Conservation (phyloP, 2,113 vertebrate genomes). For the Perca schrenkii region DNA sequence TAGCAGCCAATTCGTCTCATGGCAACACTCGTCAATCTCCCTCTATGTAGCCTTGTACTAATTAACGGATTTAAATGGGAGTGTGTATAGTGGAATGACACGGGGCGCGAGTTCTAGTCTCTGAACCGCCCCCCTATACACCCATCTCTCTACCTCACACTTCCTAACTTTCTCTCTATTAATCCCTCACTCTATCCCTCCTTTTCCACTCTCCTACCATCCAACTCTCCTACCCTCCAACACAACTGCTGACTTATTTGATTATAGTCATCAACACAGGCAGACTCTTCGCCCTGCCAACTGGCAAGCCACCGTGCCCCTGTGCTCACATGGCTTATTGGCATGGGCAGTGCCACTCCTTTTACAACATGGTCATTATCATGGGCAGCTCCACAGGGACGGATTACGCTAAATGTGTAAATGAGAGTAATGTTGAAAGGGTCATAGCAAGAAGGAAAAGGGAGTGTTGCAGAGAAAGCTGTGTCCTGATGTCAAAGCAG, state of each 20-base stretch:
- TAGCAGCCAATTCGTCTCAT: constrained; percentile 79
- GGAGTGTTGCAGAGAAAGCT: background rate
- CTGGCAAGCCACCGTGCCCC: constrained; percentile 51
- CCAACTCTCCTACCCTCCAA: background rate
- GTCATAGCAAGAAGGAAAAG: constrained; percentile 25
- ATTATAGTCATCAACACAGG: constrained; percentile 43
- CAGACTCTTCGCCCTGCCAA: constrained; percentile 51
- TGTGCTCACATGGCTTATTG: constrained; percentile 53
- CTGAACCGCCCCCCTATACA: constrained; percentile 22
- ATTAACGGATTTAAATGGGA: constrained; percentile 78
- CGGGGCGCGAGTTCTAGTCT: constrained; percentile 25
- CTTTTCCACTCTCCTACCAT: background rate
- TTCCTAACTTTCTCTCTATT: constrained; percentile 3
- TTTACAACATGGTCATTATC: constrained; percentile 68
- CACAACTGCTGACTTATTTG: constrained; percentile 38
- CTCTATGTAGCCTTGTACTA: constrained; percentile 62
- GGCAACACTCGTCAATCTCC: constrained; percentile 80
- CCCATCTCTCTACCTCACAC: constrained; percentile 6
- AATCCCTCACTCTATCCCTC: background rate
- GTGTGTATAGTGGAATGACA: constrained; percentile 55
- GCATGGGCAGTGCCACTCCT: constrained; percentile 42
- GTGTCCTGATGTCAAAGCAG: constrained; percentile 20
- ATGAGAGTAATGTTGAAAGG: constrained; percentile 45
- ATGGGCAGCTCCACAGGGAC: constrained; percentile 59
- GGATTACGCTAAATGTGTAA: constrained; percentile 59